A percentile compares a stretch with the other conserved stretches of the same genome.
These are phyloP conservation scores for Neodiprion lecontei DNA, from an alignment of 1,140 invertebrate species.

Conservation along the genomic window DNA sequence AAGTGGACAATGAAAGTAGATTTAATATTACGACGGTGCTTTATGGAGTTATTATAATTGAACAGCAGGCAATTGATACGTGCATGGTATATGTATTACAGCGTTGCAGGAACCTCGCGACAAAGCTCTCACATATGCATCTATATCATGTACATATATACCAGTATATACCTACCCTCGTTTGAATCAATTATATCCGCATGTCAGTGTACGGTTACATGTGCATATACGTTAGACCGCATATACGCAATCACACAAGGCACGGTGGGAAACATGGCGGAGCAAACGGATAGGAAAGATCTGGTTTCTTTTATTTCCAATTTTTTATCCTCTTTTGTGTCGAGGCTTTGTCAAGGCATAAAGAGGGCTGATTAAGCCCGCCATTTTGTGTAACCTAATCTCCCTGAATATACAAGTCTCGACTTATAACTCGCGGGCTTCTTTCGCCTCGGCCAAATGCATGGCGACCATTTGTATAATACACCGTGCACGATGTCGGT, in stretches of 20 bases:
- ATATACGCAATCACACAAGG: no score
- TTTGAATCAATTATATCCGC: no score
- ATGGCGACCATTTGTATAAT: no score
- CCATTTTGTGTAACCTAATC: constrained; percentile 29
- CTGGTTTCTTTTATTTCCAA: background rate
- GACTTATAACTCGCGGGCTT: no score
- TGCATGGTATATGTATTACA: background rate
- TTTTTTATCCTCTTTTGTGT: background rate
- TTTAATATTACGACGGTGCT: background rate
- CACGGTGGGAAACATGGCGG: background rate
- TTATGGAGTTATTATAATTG: background rate
- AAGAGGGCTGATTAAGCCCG: constrained; percentile 3
- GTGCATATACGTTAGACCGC: background rate
- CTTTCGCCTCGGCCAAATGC: no score
- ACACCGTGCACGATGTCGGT: no score
- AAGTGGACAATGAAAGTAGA: no score
- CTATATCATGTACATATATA: no score
- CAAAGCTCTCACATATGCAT: background rate
- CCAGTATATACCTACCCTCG: no score
- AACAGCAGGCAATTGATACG: background rate
- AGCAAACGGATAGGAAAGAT: background rate
- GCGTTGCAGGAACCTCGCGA: background rate
- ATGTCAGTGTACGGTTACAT: no score
- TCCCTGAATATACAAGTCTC: background rate
- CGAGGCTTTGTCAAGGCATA: background rate